Percentiles rank a stretch among this genome's conserved stretches.
These are phyloP conservation scores for Pantelozetes paolii DNA, from an alignment of 2,888 invertebrate genomes.

Conservation along the genomic window DNA sequence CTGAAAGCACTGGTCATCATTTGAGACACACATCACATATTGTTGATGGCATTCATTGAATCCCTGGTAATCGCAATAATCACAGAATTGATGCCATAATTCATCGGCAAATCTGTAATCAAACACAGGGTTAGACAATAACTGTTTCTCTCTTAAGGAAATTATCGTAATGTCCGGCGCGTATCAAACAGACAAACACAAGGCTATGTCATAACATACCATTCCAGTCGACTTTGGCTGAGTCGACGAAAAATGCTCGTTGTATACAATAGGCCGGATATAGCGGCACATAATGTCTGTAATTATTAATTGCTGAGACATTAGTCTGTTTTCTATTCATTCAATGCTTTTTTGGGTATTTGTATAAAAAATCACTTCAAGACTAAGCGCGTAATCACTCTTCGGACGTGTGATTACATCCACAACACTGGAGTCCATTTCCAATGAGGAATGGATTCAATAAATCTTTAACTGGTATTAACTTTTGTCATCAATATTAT, in stretches of 20 bases:
- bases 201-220: neutral
- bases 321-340: neutral
- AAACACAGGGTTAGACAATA: slow-evolving; percentile 31
- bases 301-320: slow-evolving; percentile 30
- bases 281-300: slow-evolving; percentile 13
- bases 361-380: slow-evolving; percentile 14
- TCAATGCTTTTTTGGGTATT: slow-evolving; percentile 6
- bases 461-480: slow-evolving; percentile 7
- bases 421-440: neutral
- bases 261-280: slow-evolving; percentile 9
- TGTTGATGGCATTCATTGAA: neutral
- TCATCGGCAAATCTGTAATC: slow-evolving; percentile 20
- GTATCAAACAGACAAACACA: slow-evolving; percentile 21
- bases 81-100: neutral
- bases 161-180: slow-evolving; percentile 28
- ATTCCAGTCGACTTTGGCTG: too few species aligned
- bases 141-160: neutral
- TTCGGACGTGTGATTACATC: neutral
- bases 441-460: neutral
- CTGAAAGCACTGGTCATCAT: neutral
- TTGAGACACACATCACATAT: neutral
- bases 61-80: neutral
- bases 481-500: slow-evolving; percentile 1
- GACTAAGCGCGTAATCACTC: slow-evolving; percentile 5
- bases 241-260: neutral